A percentile compares a stretch with the other conserved stretches of the same genome.
Evolutionary conservation across 2,888 invertebrate species (phyloP).

Genomic region (Drosophila leonis): DNA sequence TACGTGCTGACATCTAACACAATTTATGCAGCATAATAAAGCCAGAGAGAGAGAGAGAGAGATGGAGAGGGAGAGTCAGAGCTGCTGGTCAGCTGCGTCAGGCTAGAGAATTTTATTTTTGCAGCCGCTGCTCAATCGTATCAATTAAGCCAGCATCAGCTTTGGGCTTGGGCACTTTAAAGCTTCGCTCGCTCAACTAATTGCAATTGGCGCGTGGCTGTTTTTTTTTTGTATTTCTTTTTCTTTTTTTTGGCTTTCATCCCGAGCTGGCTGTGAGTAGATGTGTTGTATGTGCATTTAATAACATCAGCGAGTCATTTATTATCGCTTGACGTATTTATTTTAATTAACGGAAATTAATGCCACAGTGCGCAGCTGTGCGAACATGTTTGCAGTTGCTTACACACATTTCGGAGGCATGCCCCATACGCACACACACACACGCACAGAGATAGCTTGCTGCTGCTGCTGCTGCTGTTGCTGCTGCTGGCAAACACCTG

Average conservation of each 20-base stretch:
- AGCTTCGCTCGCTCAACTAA: conserved; percentile 41
- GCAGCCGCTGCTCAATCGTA: conserved; percentile 25
- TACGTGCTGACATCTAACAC: conserved; percentile 62
- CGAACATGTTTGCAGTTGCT: conserved; percentile 73
- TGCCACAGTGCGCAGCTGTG: conserved; percentile 74
- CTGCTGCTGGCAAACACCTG: conserved; percentile 39
- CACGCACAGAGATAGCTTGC: not conserved
- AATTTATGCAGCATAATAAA: conserved; percentile 70
- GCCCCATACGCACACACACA: not conserved
- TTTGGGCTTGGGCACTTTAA: conserved; percentile 19
- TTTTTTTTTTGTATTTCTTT: conserved; percentile 28
- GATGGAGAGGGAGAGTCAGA: not conserved
- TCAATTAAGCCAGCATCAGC: conserved; percentile 67
- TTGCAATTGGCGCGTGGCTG: conserved; percentile 55
- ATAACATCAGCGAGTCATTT: conserved; percentile 77
- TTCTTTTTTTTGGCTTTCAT: not conserved
- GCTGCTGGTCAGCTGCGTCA: conserved; percentile 29
- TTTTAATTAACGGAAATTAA: conserved; percentile 82
- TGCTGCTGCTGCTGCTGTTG: not conserved
- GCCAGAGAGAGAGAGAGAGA: conserved; percentile 15
- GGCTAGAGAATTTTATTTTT: conserved; percentile 54
- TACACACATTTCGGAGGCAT: conserved; percentile 58
- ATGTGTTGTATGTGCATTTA: conserved; percentile 55
- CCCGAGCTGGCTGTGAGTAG: conserved; percentile 3
- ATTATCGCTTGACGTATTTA: conserved; percentile 81